Percentiles rank a stretch among this genome's conserved stretches.
Evolutionary conservation across 2,888 invertebrate genomes (phyloP).

Genomic region (Ecdyonurus torrentis): DNA sequence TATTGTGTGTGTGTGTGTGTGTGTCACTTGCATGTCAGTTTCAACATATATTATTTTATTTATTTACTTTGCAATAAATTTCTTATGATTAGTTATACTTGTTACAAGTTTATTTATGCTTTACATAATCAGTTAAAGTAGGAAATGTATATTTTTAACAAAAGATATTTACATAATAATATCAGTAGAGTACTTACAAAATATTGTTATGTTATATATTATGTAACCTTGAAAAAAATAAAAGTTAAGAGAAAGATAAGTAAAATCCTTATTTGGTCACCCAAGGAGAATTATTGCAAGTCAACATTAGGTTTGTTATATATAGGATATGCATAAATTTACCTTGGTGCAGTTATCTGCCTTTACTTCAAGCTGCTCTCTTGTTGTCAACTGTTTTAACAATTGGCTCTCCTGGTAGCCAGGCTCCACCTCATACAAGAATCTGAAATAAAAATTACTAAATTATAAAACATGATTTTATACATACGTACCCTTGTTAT

Average conservation of each 20-base stretch:
- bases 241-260: neutral
- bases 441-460: slow-evolving; percentile 28
- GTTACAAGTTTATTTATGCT: too few species aligned
- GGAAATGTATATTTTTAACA: too few species aligned
- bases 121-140: too few species aligned
- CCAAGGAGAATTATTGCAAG: slow-evolving; percentile 20
- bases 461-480: too few species aligned
- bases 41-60: too few species aligned
- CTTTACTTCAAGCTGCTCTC: slow-evolving; percentile 69
- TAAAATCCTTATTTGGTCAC: neutral
- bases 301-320: slow-evolving; percentile 33
- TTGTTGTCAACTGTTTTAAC: slow-evolving; percentile 46
- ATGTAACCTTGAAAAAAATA: too few species aligned
- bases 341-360: slow-evolving; percentile 80
- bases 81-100: too few species aligned
- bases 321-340: slow-evolving; percentile 12
- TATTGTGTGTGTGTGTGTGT: too few species aligned
- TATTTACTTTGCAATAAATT: too few species aligned
- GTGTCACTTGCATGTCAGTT: too few species aligned
- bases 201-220: neutral
- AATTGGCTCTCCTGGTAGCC: slow-evolving; percentile 85
- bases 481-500: too few species aligned
- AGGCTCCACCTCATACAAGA: slow-evolving; percentile 69
- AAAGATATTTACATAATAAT: too few species aligned
- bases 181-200: slow-evolving; percentile 5